Evolutionary conservation across 2,888 invertebrate genomes (phyloP), one percentile per base, ranked within the genome.

Genomic region (Dasypogon diadema): DNA sequence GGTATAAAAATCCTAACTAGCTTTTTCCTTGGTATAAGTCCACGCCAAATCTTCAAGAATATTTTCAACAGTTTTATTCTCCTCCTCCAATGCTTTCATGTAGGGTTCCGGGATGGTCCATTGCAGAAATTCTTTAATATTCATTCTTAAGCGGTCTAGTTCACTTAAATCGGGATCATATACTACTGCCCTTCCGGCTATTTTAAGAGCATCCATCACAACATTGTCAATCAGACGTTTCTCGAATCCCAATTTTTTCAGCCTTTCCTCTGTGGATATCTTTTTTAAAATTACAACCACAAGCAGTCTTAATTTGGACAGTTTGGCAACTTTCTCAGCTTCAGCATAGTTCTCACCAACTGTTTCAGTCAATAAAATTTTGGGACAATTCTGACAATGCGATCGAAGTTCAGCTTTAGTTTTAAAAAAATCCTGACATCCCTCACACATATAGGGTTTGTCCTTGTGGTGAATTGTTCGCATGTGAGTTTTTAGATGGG

Each of bases 401-500:
- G 84, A 85, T 76, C 92, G 91, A 63, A 95, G 86, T 65, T 93
- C 91, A 58, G 87, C 90, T 85, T 94, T 95, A 30, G 92, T 90
- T 82, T 92, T 92, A 83, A 93, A 94, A 83, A 92, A 93, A 58
- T 89, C 87, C 30, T 90, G 88, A 84, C 95, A 95, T 68, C 89
- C 89, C 18, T 87, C 86, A 83, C 95, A 95, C 82, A 91, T 90
- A 82, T 95, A 95, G 0, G 94, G 92, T 79, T 93, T 92, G 77
- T 89, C 89, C 79, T 92, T 90, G 30, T 93, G 92, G 83, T 95
- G 95, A 74, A 95, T 93, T 81, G 92, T 92, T 77, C 90, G 89
- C 94, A 96, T 94, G 83, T 96, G 95, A 77, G 94, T 93, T 85
- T 95, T 95, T 85, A 95, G 90, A 82, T 95, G 95, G 0, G 95